A percentile compares a stretch with the other conserved stretches of the same genome.
Conservation (phyloP, 2,888 invertebrate genomes). For the Argyra leucocephala region DNA sequence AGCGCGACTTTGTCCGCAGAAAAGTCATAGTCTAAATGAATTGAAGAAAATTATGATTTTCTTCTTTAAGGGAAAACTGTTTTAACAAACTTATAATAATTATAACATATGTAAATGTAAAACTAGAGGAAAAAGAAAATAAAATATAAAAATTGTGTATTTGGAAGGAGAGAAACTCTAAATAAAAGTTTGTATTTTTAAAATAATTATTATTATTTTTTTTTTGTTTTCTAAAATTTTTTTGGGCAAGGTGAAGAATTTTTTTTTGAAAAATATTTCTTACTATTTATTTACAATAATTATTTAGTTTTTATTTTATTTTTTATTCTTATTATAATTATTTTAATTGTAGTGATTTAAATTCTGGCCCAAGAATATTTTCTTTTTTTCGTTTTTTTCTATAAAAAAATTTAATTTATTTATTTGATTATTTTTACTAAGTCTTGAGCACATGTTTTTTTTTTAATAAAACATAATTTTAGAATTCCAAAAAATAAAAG, state of each 20-base stretch:
- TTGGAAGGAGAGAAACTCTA: no score
- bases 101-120: not conserved
- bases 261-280: not conserved
- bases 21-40: not conserved
- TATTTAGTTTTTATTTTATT: not conserved
- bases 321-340: not conserved
- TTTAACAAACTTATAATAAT: not conserved
- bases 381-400: not conserved
- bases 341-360: not conserved
- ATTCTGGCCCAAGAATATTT: not conserved
- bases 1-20: constrained; percentile 36
- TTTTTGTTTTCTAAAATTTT: no score
- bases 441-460: not conserved
- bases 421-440: not conserved
- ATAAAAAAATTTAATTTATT: not conserved
- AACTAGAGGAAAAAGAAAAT: not conserved
- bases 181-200: no score
- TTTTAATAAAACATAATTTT: no score
- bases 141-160: no score
- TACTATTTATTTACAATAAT: not conserved
- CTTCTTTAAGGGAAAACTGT: not conserved
- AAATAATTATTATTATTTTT: no score
- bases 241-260: no score
- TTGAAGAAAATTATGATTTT: not conserved
- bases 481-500: no score